Base-by-base conservation (phyloP, 2,797 vertebrate genomes). In the Cichlasoma orientale region DNA sequence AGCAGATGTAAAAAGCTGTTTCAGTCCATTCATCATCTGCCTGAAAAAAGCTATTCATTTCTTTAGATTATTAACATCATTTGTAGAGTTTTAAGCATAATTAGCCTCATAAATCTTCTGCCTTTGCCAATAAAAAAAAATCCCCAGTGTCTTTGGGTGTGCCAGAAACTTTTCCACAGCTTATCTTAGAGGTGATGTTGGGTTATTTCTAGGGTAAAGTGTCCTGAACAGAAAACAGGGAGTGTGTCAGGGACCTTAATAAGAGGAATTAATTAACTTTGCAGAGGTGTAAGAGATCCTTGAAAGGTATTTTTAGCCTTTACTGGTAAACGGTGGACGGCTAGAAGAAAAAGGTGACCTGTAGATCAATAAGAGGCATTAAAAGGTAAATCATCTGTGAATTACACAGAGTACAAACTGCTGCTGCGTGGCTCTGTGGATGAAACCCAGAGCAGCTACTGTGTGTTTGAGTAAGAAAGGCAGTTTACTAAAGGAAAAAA, bases 1-100 rank as follows among this genome's bases (percentile, higher is more conserved):
- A 95, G 96, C n/a, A 73, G 36, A 52, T 5, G 27, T 19, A 50
- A 50, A 50, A 19, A 19, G 47, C 47, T 50, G 16, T 50, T 50
- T 31, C 19, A 56, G 36, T 72, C 38, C 12, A 2, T 27, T 29
- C 27, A 13, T 73, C 21, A 73, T 31, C 41, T 31, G 8, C 19
- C n/a, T 50, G 63, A 29, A 52, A 68, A 50, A 68, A 18, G 19
- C 50, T 50, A 27, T 47, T 27, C 5, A n/a, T 66, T 66, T 44
- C 41, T 44, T 44, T 3, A 1, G 61, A 27, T 0, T 3, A 27
- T 47, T 66, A 7, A 66, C 3, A 0, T 11, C 38, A 66, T 66
- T 66, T 66, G 25, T 66, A 66, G 41, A 19, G 23, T 47, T 19
- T 47, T 66, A 47, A 47, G 9, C 41, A 47, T 66, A 29, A 29